phyloP scores from a whole-genome alignment of 2,113 vertebrate species.

The Leptobrachium ailaonicum region DNA sequence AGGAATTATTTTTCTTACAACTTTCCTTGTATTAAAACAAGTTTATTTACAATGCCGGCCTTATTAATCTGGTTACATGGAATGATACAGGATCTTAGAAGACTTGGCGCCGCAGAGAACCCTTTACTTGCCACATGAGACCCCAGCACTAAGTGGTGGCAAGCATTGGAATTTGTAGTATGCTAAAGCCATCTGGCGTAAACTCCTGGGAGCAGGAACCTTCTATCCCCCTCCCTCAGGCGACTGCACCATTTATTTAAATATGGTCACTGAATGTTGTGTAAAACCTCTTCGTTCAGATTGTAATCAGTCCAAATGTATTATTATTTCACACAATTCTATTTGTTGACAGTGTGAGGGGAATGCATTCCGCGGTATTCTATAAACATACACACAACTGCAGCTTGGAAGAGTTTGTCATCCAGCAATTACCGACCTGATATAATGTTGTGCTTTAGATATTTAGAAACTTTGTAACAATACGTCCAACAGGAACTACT shows the following conservation, averaged over 20 bases:
- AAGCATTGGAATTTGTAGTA: background rate
- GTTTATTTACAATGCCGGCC: too few species aligned
- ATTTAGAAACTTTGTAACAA: background rate
- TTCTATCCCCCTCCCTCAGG: background rate
- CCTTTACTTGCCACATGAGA: background rate
- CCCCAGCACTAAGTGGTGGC: background rate
- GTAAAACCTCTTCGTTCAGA: too few species aligned
- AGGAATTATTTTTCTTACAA: too few species aligned
- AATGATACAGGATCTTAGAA: too few species aligned
- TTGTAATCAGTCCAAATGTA: too few species aligned
- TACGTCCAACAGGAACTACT: slow-evolving; percentile 3
- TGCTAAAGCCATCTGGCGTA: background rate
- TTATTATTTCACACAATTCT: too few species aligned
- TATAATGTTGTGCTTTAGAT: background rate
- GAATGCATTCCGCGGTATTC: background rate
- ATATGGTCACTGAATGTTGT: background rate
- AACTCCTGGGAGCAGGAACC: background rate
- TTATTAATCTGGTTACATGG: too few species aligned
- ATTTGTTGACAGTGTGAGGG: too few species aligned
- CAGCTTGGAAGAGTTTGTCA: too few species aligned
- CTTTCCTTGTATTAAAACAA: too few species aligned
- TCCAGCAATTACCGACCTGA: too few species aligned
- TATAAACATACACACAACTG: background rate
- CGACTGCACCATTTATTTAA: background rate
- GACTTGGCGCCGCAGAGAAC: background rate